Evolutionary conservation across 2,113 vertebrate species (phyloP).

Genomic region (Suricata suricatta): DNA sequence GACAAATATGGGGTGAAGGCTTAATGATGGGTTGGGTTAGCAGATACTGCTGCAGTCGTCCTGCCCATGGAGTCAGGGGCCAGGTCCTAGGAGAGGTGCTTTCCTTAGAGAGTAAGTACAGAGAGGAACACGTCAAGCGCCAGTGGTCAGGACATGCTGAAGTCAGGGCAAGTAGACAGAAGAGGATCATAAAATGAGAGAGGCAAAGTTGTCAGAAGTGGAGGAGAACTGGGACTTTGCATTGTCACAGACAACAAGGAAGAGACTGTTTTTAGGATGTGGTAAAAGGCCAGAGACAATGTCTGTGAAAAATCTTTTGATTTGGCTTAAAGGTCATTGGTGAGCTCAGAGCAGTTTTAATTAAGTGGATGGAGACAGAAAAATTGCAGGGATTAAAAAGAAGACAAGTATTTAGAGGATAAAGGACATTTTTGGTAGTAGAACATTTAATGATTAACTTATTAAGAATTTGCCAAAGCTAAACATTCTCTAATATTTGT

Average conservation of each 20-base stretch:
- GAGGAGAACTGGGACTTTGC: not conserved
- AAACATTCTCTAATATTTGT: not conserved
- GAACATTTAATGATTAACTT: not conserved
- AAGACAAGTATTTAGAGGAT: not conserved
- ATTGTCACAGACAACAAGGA: not conserved
- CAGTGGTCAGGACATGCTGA: not conserved
- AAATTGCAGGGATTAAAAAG: not conserved
- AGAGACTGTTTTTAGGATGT: not conserved
- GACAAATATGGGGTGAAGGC: not conserved
- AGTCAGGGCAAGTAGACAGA: not conserved
- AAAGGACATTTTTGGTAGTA: not conserved
- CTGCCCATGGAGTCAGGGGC: not conserved
- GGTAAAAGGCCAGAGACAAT: not conserved
- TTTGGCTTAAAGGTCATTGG: not conserved
- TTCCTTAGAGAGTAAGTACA: not conserved
- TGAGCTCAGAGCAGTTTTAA: not conserved
- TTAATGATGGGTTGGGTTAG: not conserved
- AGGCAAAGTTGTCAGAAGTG: not conserved
- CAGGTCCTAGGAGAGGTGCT: not conserved
- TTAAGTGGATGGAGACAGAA: not conserved
- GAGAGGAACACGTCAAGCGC: not conserved
- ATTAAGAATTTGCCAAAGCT: not conserved
- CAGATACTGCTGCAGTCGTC: not conserved
- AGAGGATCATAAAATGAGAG: not conserved
- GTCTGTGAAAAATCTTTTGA: not conserved